Conservation (phyloP, 1,140 invertebrate species). For the Drosophila grimshawi region DNA sequence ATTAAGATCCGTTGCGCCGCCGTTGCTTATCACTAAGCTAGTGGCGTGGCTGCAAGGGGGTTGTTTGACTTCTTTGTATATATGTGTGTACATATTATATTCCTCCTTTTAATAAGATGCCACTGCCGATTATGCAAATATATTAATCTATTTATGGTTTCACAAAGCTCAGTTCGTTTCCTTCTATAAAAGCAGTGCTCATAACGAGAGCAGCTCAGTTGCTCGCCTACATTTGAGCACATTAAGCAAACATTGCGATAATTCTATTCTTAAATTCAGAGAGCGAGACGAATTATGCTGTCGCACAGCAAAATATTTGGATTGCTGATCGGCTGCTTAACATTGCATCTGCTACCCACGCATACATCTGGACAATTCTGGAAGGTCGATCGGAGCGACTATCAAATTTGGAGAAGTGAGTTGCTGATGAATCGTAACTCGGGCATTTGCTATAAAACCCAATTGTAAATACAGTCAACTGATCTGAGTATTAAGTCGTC, state of each 20-base stretch:
- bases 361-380: slow-evolving; percentile 51
- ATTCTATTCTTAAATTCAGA: neutral
- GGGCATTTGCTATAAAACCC: slow-evolving; percentile 55
- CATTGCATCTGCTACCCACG: slow-evolving; percentile 11
- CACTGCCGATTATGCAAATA: slow-evolving; percentile 14
- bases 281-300: slow-evolving; percentile 6
- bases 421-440: slow-evolving; percentile 37
- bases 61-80: neutral
- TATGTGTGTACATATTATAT: neutral
- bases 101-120: neutral
- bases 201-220: slow-evolving; percentile 30
- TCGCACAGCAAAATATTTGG: slow-evolving; percentile 13
- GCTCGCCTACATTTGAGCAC: neutral
- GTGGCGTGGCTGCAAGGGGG: neutral
- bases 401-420: slow-evolving; percentile 36
- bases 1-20: slow-evolving; percentile 2
- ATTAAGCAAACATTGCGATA: neutral
- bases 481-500: neutral
- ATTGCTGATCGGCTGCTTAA: slow-evolving; percentile 46
- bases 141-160: slow-evolving; percentile 32
- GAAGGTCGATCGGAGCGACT: slow-evolving; percentile 22
- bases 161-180: slow-evolving; percentile 41
- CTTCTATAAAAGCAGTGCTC: slow-evolving; percentile 39
- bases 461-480: slow-evolving; percentile 27
- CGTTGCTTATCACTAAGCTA: slow-evolving; percentile 25